These are phyloP conservation scores for Ammodytes dubius DNA, from an alignment of 2,113 vertebrate species.

Conservation along the genomic window DNA sequence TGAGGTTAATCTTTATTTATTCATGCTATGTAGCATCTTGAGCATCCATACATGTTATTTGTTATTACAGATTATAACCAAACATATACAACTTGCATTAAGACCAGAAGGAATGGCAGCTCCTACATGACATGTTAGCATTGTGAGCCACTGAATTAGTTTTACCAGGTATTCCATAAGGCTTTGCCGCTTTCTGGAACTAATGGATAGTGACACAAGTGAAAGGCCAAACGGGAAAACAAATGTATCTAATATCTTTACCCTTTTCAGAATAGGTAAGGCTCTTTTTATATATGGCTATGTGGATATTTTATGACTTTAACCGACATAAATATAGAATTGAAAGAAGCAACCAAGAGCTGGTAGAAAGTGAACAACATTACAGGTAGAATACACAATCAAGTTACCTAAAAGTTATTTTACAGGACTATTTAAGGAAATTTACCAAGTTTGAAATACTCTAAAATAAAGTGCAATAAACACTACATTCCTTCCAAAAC, in stretches of 20 bases:
- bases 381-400: not conserved
- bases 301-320: too few species aligned
- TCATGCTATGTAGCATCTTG: not conserved
- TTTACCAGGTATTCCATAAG: not conserved
- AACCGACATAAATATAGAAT: too few species aligned
- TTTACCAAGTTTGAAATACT: not conserved
- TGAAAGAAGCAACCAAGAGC: not conserved
- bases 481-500: not conserved
- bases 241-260: not conserved
- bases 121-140: not conserved
- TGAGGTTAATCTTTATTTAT: constrained; percentile 21
- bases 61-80: not conserved
- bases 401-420: not conserved
- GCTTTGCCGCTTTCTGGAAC: not conserved
- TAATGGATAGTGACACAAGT: not conserved
- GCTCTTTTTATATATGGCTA: too few species aligned
- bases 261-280: not conserved
- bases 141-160: not conserved
- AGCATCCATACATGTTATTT: constrained; percentile 9
- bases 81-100: not conserved
- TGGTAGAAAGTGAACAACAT: not conserved
- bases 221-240: not conserved
- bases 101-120: not conserved
- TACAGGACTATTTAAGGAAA: not conserved
- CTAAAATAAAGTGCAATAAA: not conserved